Conservation (phyloP, 2,888 invertebrate species). For the Eupithecia insigniata region DNA sequence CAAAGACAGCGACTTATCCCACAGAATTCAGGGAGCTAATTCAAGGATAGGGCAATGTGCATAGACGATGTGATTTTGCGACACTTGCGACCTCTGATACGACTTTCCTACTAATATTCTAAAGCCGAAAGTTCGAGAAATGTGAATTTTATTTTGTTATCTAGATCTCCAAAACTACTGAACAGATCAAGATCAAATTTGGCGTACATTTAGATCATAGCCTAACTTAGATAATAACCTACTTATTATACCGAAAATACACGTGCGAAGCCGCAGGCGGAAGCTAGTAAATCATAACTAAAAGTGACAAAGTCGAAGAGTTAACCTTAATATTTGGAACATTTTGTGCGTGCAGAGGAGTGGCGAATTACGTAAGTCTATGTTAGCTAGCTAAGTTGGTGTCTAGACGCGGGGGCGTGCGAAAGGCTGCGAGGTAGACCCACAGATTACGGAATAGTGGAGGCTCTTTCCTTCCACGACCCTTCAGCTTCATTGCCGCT, state of each 20-base stretch:
- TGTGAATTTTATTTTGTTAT: too few species aligned
- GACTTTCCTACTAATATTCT: too few species aligned
- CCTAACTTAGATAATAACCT: too few species aligned
- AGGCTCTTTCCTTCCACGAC: constrained; percentile 53
- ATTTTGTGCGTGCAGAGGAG: constrained; percentile 46
- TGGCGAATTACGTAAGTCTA: constrained; percentile 47
- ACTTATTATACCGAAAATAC: too few species aligned
- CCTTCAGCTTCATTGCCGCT: constrained; percentile 45
- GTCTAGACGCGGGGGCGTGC: constrained; percentile 73
- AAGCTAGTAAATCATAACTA: constrained; percentile 36
- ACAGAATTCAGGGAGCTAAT: constrained; percentile 15
- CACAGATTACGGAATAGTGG: constrained; percentile 32
- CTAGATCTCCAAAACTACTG: too few species aligned
- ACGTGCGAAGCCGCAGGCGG: too few species aligned
- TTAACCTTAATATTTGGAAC: constrained; percentile 40
- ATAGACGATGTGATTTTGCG: constrained; percentile 19
- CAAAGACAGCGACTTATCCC: constrained; percentile 18
- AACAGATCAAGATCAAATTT: too few species aligned
- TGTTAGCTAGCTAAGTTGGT: constrained; percentile 40
- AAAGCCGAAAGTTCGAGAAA: too few species aligned
- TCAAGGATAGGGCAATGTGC: constrained; percentile 12
- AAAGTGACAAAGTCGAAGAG: constrained; percentile 34
- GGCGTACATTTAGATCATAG: too few species aligned
- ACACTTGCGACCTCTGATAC: constrained; percentile 21
- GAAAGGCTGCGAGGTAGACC: constrained; percentile 54